Evolutionary conservation across 2,888 invertebrate genomes (phyloP), one percentile per base, ranked within the genome.

Genomic region (Eulithis testata): DNA sequence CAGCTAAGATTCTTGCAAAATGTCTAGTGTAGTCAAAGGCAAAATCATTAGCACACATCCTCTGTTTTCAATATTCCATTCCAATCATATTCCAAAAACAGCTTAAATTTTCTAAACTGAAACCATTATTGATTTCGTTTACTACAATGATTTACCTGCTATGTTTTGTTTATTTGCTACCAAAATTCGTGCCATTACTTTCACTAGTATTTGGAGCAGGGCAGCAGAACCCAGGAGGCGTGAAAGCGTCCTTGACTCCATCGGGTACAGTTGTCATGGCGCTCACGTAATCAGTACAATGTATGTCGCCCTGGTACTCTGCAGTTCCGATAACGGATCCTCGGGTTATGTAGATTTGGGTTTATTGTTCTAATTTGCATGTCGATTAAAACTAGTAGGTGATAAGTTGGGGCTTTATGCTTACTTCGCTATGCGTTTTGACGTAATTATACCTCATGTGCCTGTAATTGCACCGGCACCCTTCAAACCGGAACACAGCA

Each of bases 181-280:
- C 3, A 50, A 11, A 36, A 55, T 59, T 62, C 44, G 52, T 53
- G 37, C 12, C 43, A 53, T 31, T 65, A 73, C 75, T 75, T 75
- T 75, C 75, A 69, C 75, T 75, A 36, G 51, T 60, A 70, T 70
- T 53, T 54, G 56, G 70, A 71, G 11, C 68, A 69, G 70, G 66
- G 67, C 64, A 67, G 14, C 60, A 71, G 57, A 45, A 63, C 55
- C 14, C 59, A 45, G 64, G 66, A 60, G 57, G 65, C 49, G 68
- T 67, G 62, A 71, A 69, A 70, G 68, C 68, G 69, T 69, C 73
- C 73, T 72, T 69, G 73, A 66, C 56, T 70, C 54, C 43, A 62
- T 64, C 9, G 40, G 40, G 40, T 40, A 40, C 8, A 40, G 9
- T 40, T 56, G 9, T n/a, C 31, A 69, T 60, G 44, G 21, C 57